Base-by-base conservation (phyloP, 1,140 invertebrate genomes). In the Bombus terrestris region DNA sequence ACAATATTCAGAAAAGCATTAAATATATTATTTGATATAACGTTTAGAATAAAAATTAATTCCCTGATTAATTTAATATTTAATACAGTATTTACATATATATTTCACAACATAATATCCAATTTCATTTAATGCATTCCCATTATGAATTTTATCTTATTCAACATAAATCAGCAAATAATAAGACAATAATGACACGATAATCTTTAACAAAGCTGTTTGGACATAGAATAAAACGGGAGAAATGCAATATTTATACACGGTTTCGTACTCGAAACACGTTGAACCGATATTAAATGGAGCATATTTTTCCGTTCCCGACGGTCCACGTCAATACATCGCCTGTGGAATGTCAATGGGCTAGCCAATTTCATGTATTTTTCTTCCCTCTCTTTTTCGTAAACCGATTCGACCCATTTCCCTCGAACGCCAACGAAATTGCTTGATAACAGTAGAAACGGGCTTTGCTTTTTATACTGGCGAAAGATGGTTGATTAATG, bases 251-350 rank as follows among this genome's bases (percentile, higher is more conserved):
- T 68, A 69, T 79, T 79, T 79, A 69, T 79, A 53, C 25, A n/a
- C 4, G 12, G 62, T 68, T 79, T 68, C 47, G 64, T 47, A 66
- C 62, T 47, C 64, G 64, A 5, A 32, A 68, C 77, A 79, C 77
- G 77, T 79, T 79, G 32, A 68, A 18, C 22, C 64, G 77, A 79
- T 68, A 79, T 79, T 79, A 79, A 79, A 47, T 41, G 41, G 47
- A 41, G 77, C 64, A 66, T 79, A 79, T 79, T 79, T 66, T 35
- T n/a, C 77, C 18, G 15, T 66, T 13, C n/a, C 32, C n/a, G n/a
- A n/a, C 77, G 77, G 47, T 79, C 62, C 32, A 28, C 64, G 9
- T 79, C 64, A 32, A 79, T 79, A 69, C 64, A 79, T 9, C 64
- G 64, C n/a, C 25, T 15, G 32, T 35, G 39, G 79, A 71, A 71